phyloP scores from a whole-genome alignment of 2,888 invertebrate species.

The Amorpha juglandis region DNA sequence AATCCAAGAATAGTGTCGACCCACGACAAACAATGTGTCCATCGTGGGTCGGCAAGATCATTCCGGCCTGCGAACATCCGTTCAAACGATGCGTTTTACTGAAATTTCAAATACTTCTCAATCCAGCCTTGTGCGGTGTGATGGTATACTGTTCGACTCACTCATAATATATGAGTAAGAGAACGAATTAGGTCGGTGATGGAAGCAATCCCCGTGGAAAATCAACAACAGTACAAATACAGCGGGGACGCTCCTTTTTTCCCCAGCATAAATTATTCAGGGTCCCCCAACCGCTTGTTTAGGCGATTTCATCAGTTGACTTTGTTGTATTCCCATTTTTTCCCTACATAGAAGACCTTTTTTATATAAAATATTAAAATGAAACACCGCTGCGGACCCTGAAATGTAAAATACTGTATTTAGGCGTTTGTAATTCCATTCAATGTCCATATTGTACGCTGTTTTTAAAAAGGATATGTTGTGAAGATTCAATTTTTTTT shows the following conservation, averaged over 20 bases:
- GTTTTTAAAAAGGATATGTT: not conserved
- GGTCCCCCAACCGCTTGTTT: slow-evolving; percentile 61
- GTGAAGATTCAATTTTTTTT: too few species aligned
- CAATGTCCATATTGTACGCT: slow-evolving; percentile 1
- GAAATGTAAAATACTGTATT: slow-evolving; percentile 13
- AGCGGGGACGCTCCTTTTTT: slow-evolving; percentile 61
- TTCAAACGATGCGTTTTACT: slow-evolving; percentile 40
- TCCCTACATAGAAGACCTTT: slow-evolving; percentile 19
- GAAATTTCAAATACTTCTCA: slow-evolving; percentile 61
- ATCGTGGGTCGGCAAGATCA: too few species aligned
- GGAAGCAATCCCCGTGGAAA: slow-evolving; percentile 62
- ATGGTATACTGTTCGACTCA: slow-evolving; percentile 43
- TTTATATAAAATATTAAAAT: slow-evolving; percentile 34
- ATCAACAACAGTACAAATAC: slow-evolving; percentile 67
- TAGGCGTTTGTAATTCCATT: slow-evolving; percentile 4
- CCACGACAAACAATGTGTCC: too few species aligned
- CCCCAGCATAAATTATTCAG: slow-evolving; percentile 70
- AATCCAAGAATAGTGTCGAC: too few species aligned
- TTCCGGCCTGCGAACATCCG: too few species aligned
- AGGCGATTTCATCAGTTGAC: slow-evolving; percentile 66
- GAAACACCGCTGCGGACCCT: not conserved
- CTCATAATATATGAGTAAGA: slow-evolving; percentile 41
- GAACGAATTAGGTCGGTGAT: slow-evolving; percentile 48
- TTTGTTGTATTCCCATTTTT: slow-evolving; percentile 47
- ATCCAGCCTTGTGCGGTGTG: slow-evolving; percentile 43